Evolutionary conservation across 2,113 vertebrate genomes (phyloP).

Genomic region (Macquaria australasica): DNA sequence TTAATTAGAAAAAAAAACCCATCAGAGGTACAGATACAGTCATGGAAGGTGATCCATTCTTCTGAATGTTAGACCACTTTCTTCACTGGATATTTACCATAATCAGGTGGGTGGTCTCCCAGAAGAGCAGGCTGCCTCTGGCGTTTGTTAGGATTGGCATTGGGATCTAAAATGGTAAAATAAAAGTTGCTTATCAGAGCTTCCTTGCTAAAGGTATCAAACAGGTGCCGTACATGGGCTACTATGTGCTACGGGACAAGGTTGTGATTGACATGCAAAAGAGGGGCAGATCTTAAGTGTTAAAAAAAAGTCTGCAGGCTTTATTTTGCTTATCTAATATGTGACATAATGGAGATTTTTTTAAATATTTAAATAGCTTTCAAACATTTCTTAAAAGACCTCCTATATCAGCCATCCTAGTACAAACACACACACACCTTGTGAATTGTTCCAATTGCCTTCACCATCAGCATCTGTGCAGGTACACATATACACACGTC

Average conservation of each 20-base stretch:
- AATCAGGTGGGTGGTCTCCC: conserved; percentile 93
- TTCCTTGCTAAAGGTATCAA: background rate
- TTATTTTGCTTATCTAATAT: conserved; percentile 11
- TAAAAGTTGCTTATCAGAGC: conserved; percentile 31
- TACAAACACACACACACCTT: conserved; percentile 71
- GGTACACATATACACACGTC: conserved; percentile 81
- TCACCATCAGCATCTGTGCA: conserved; percentile 87
- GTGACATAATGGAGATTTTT: conserved; percentile 82
- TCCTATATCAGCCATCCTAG: conserved; percentile 41
- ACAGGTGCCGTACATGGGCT: conserved; percentile 1
- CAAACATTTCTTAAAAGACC: conserved; percentile 19
- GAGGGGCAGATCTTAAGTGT: conserved; percentile 30
- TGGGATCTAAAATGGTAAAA: conserved; percentile 83
- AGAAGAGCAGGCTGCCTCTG: conserved; percentile 93
- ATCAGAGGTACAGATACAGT: background rate
- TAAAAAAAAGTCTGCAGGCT: conserved; percentile 51
- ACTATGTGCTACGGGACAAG: conserved; percentile 48
- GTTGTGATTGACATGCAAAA: conserved; percentile 79
- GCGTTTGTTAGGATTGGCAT: conserved; percentile 91
- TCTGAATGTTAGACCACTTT: background rate
- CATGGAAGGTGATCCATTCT: background rate
- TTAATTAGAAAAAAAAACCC: conserved; percentile 37
- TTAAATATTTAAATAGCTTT: conserved; percentile 5
- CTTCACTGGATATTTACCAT: conserved; percentile 76
- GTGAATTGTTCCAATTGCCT: conserved; percentile 85